A percentile compares a stretch with the other conserved stretches of the same genome.
These are phyloP conservation scores for Palythoa caribaeorum DNA, from an alignment of 92 coral and sea anemone genomes.

Conservation along the genomic window DNA sequence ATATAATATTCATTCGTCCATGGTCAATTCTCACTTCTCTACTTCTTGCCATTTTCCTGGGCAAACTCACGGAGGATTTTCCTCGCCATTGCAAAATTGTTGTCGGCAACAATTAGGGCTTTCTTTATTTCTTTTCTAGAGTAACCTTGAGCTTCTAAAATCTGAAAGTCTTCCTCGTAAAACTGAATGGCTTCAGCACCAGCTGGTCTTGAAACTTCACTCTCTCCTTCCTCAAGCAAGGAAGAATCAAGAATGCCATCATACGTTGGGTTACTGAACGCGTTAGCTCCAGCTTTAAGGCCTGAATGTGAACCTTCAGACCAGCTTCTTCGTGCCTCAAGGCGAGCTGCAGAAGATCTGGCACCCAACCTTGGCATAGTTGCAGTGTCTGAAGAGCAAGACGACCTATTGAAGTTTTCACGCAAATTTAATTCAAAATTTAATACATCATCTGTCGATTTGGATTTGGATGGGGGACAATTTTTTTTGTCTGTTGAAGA, in stretches of 20 bases:
- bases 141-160: slow-evolving; percentile 95
- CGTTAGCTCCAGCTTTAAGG: slow-evolving; percentile 65
- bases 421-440: slow-evolving; percentile 8
- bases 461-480: slow-evolving; percentile 29
- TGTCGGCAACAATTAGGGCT: slow-evolving; percentile 96
- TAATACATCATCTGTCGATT: slow-evolving; percentile 30
- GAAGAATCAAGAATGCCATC: slow-evolving; percentile 73
- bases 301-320: slow-evolving; percentile 59
- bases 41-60: slow-evolving; percentile 63
- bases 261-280: slow-evolving; percentile 93
- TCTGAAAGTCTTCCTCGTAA: slow-evolving; percentile 98
- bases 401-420: slow-evolving; percentile 24
- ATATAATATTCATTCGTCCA: not conserved
- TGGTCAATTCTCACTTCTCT: not conserved
- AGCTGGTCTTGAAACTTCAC: slow-evolving; percentile 53
- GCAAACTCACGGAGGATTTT: slow-evolving; percentile 94
- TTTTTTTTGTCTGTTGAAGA: not conserved
- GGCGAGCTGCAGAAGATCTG: slow-evolving; percentile 53
- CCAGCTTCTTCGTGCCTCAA: slow-evolving; percentile 77
- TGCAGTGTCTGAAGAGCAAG: slow-evolving; percentile 22
- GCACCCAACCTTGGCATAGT: slow-evolving; percentile 44
- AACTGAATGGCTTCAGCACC: slow-evolving; percentile 81
- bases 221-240: slow-evolving; percentile 62
- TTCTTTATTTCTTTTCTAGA: slow-evolving; percentile 93
- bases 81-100: slow-evolving; percentile 99